These are phyloP conservation scores for Aythya fuligula DNA, from an alignment of 2,797 vertebrate species.

Conservation along the genomic window DNA sequence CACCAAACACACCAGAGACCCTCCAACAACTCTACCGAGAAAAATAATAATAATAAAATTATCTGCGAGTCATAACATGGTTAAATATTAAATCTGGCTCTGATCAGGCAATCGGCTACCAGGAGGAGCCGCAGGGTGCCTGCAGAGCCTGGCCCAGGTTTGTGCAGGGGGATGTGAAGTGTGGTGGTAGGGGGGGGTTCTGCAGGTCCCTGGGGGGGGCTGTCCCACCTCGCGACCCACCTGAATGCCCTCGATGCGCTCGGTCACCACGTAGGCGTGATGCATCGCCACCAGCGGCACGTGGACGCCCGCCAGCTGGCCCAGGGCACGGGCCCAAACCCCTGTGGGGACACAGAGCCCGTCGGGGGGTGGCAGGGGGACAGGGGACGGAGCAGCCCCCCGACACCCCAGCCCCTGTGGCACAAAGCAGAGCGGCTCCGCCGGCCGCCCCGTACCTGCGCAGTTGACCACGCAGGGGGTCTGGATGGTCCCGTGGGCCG, in stretches of 20 bases:
- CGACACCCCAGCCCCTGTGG: fast-evolving
- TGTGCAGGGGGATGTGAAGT: not conserved
- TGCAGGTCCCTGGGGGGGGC: fast-evolving
- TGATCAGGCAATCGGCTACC: not conserved
- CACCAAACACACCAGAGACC: not conserved
- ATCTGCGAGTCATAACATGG: not conserved
- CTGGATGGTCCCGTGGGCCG: slow-evolving; percentile 85
- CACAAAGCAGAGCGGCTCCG: not conserved
- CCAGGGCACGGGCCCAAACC: slow-evolving; percentile 91
- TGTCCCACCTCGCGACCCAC: slow-evolving; percentile 67
- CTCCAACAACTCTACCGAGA: not conserved
- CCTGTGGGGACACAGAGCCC: slow-evolving; percentile 76
- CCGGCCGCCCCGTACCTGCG: slow-evolving; percentile 80
- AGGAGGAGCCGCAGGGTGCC: not conserved
- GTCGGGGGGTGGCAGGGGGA: too few species aligned
- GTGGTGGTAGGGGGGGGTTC: not conserved
- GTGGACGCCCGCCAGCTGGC: slow-evolving; percentile 90
- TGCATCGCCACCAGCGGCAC: slow-evolving; percentile 95
- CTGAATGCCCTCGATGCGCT: slow-evolving; percentile 97
- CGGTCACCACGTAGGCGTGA: slow-evolving; percentile 95
- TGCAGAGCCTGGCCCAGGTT: not conserved
- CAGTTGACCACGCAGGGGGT: slow-evolving; percentile 95
- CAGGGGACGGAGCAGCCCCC: not conserved
- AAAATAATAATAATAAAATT: not conserved
- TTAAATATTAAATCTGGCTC: not conserved